Evolutionary conservation across 2,797 vertebrate genomes (phyloP), one percentile per base, ranked within the genome.

Genomic region (Onychomys arenicola): DNA sequence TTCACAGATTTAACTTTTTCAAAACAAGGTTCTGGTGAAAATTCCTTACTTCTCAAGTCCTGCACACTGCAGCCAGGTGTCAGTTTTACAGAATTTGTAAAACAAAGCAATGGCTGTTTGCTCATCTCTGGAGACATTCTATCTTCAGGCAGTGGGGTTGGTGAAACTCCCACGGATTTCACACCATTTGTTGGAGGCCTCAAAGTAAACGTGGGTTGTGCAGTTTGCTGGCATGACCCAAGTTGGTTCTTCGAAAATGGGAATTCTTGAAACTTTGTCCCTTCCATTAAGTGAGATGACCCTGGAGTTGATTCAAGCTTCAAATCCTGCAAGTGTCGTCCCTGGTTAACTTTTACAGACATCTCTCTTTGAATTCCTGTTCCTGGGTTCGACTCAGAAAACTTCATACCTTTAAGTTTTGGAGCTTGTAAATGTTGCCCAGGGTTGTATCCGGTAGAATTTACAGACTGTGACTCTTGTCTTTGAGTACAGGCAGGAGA

Each of bases 201-300:
- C 49, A 89, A 83, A 92, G 92, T 78, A 52, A 77, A 75, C 84
- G 88, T 27, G 61, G 90, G 67, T 63, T 95, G 81, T 2, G 67
- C 11, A 77, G 34, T 78, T 89, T 97, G 93, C 71, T 96, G 78
- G 89, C 95, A 40, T 95, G 95, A 93, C 40, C 75, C 73, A 89
- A 84, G 13, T 9, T 91, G 67, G 12, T 89, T 96, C 85, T 85
- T 65, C 43, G 37, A 49, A 49, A 49, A 49, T 49, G 46, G 46
- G 7, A 49, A 9, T 10, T 49, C 46, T 49, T 49, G 46, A 84
- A 97, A 88, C 63, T 43, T 90, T 76, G 67, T 85, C 37, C 25
- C 92, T 59, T 9, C 43, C 69, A 55, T 87, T 92, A 95, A 83
- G 9, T 91, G 71, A 83, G 93, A 89, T 93, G 69, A 94, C 37